Evolutionary conservation across 2,888 invertebrate genomes (phyloP).

Genomic region (Pristionchus exspectatus): DNA sequence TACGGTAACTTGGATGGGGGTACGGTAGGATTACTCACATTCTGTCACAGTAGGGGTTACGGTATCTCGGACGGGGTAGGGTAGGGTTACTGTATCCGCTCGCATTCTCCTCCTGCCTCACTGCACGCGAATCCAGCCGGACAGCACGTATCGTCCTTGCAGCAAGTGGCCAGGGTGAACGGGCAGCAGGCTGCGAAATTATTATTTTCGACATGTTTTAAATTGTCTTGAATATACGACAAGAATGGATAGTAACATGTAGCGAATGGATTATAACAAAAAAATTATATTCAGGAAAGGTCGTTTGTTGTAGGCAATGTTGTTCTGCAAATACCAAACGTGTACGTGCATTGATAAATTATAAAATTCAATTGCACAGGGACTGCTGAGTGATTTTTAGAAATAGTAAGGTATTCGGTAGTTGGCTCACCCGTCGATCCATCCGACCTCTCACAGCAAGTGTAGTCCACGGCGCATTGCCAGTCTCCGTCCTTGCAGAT

Average conservation of each 20-base stretch:
- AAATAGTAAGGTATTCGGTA: not conserved
- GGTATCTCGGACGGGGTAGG: not conserved
- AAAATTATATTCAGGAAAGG: no score
- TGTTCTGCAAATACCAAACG: not conserved
- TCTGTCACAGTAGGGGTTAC: not conserved
- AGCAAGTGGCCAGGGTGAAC: conserved; percentile 27
- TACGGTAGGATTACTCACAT: not conserved
- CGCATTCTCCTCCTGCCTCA: not conserved
- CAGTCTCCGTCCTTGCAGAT: conserved; percentile 6
- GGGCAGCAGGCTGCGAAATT: conserved; percentile 36
- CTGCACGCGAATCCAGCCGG: conserved; percentile 27
- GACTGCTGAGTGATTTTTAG: not conserved
- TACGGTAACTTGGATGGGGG: not conserved
- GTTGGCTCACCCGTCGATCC: not conserved
- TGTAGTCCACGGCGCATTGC: conserved; percentile 42
- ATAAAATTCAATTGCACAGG: not conserved
- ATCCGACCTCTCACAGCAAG: conserved; percentile 17
- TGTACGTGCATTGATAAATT: not conserved
- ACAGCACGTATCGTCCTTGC: conserved; percentile 19
- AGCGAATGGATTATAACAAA: no score
- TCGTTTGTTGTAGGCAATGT: not conserved
- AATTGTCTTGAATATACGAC: not conserved
- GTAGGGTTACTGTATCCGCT: conserved; percentile 1
- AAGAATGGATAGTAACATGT: not conserved
- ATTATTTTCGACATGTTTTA: not conserved